Evolutionary conservation across 1,140 invertebrate species (phyloP).

Genomic region (Heliconius eleuchia): DNA sequence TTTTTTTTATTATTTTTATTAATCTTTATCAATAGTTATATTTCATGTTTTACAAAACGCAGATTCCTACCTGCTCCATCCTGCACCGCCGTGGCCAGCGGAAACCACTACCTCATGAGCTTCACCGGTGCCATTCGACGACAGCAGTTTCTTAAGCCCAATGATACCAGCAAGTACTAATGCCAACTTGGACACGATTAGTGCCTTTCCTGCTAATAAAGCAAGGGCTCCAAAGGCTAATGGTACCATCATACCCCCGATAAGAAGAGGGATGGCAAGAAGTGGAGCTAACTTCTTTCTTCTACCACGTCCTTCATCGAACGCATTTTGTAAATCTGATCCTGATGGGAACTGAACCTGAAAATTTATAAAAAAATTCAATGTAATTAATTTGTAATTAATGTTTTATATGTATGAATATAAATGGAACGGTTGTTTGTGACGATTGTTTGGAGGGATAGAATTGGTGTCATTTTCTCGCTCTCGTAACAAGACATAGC

Average conservation of each 20-base stretch:
- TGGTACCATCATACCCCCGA: constrained; percentile 89
- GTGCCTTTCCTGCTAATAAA: constrained; percentile 90
- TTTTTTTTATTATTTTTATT: too few species aligned
- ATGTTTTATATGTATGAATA: too few species aligned
- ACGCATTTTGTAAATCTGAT: constrained; percentile 83
- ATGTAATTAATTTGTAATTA: background rate
- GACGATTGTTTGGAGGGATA: too few species aligned
- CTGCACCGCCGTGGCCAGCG: constrained; percentile 84
- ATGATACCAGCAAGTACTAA: constrained; percentile 91
- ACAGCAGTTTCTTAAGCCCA: constrained; percentile 90
- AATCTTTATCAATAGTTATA: too few species aligned
- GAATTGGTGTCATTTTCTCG: too few species aligned
- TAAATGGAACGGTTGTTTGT: too few species aligned
- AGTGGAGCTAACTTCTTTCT: constrained; percentile 87
- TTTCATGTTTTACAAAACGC: background rate
- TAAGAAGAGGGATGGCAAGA: constrained; percentile 88
- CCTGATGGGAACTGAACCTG: constrained; percentile 85
- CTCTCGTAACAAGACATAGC: too few species aligned
- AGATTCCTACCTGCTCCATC: constrained; percentile 85
- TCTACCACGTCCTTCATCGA: constrained; percentile 84
- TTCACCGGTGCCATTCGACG: constrained; percentile 82
- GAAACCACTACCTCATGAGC: constrained; percentile 88
- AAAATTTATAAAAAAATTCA: constrained; percentile 26
- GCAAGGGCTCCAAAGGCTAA: constrained; percentile 90
- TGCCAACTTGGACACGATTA: constrained; percentile 91